Percentiles rank a stretch among this genome's conserved stretches.
phyloP scores from a whole-genome alignment of 2,888 invertebrate species.

The Ophonus ardosiacus region DNA sequence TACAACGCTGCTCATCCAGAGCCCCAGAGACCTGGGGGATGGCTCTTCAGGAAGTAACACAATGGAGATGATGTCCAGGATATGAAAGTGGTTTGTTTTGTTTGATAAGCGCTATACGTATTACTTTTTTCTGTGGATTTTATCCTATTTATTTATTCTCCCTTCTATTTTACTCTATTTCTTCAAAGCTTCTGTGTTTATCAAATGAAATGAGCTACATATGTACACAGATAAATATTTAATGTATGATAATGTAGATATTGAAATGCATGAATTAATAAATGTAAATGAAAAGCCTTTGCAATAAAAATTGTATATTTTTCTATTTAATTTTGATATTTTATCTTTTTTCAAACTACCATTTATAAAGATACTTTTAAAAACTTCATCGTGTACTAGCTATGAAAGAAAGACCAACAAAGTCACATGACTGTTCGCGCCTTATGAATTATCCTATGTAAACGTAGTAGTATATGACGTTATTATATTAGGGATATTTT shows the following conservation, averaged over 20 bases:
- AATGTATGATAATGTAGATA: conserved; percentile 41
- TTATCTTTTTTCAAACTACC: not conserved
- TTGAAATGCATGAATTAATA: conserved; percentile 20
- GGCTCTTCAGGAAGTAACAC: conserved; percentile 64
- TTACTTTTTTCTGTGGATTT: conserved; percentile 11
- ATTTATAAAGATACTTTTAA: too few relatives aligned
- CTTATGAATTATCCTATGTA: too few relatives aligned
- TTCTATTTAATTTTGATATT: conserved; percentile 2
- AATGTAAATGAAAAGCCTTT: conserved; percentile 5
- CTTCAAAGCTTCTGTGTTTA: not conserved
- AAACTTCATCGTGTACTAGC: too few relatives aligned
- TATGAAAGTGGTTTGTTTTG: not conserved
- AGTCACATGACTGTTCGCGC: too few relatives aligned
- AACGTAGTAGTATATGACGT: too few relatives aligned
- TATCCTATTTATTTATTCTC: conserved; percentile 40
- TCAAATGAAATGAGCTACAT: not conserved
- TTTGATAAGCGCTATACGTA: not conserved
- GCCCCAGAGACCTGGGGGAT: conserved; percentile 54
- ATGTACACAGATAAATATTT: conserved; percentile 22
- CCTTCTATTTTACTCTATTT: conserved; percentile 16
- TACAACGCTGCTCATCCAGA: conserved; percentile 69
- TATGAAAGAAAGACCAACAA: too few relatives aligned
- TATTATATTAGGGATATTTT: too few relatives aligned
- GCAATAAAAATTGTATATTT: conserved; percentile 33
- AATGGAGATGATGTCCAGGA: conserved; percentile 7